These are phyloP conservation scores for Cydia strobilella DNA, from an alignment of 1,140 invertebrate genomes.

Conservation along the genomic window DNA sequence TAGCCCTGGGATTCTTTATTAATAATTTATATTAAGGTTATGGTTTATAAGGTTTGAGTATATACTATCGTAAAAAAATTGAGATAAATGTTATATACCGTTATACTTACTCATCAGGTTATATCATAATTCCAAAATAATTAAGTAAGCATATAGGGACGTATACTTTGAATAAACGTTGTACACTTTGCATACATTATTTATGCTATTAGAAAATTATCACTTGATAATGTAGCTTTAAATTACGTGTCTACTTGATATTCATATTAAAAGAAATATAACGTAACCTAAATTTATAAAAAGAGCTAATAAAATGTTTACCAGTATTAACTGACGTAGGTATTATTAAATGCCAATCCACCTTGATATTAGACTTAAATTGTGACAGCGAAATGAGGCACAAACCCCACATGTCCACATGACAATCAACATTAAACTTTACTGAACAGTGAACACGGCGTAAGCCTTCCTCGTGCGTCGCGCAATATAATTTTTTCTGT, in stretches of 20 bases:
- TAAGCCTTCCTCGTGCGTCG: conserved; percentile 20
- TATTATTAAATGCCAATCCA: conserved; percentile 27
- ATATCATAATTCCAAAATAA: too few species aligned
- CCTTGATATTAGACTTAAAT: conserved; percentile 12
- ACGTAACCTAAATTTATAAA: neutral
- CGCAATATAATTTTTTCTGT: conserved; percentile 30
- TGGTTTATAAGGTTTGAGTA: too few species aligned
- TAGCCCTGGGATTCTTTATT: neutral
- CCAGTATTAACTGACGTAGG: neutral
- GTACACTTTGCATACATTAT: too few species aligned
- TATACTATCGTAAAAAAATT: too few species aligned
- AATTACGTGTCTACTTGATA: neutral
- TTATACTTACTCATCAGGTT: too few species aligned
- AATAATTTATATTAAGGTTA: too few species aligned
- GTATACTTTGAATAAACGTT: too few species aligned
- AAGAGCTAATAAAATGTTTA: conserved; percentile 2
- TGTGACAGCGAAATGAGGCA: conserved; percentile 28
- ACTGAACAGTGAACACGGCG: conserved; percentile 21
- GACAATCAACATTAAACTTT: conserved; percentile 31
- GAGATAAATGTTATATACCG: too few species aligned
- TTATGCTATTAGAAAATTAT: too few species aligned
- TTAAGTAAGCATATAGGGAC: too few species aligned
- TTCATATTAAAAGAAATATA: neutral
- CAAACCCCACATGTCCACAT: conserved; percentile 15
- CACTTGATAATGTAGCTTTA: neutral